Conservation (phyloP, 2,113 vertebrate species). For the Prochilodus magdalenae region DNA sequence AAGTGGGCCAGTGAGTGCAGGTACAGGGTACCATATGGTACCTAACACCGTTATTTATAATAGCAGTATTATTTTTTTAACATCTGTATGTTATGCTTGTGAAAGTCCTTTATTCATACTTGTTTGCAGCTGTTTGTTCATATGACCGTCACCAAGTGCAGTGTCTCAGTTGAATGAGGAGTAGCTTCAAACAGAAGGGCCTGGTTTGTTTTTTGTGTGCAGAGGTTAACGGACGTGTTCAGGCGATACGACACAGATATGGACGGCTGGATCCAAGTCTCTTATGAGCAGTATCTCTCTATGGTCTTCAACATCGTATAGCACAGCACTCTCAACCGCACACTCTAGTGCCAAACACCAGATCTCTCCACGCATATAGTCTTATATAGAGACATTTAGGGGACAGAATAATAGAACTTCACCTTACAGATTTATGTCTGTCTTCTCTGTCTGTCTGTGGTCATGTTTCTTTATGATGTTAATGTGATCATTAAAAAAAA, state of each 20-base stretch:
- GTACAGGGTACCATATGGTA: too few species aligned
- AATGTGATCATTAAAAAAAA: slow-evolving; percentile 51
- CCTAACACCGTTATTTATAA: too few species aligned
- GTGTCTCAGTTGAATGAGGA: background rate
- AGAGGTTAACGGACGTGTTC: slow-evolving; percentile 97
- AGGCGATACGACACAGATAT: slow-evolving; percentile 94
- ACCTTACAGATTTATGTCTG: slow-evolving; percentile 44
- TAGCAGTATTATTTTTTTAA: too few species aligned
- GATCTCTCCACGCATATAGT: slow-evolving; percentile 57
- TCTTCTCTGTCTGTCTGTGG: slow-evolving; percentile 62
- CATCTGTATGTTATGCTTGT: background rate
- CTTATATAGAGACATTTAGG: slow-evolving; percentile 53
- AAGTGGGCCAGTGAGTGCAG: too few species aligned
- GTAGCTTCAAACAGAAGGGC: background rate
- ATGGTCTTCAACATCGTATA: slow-evolving; percentile 98
- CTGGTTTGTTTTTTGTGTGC: slow-evolving; percentile 45
- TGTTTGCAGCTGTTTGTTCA: background rate
- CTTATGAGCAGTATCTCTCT: slow-evolving; percentile 97
- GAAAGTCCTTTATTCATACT: background rate
- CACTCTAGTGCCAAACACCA: slow-evolving; percentile 76
- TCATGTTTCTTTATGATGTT: slow-evolving; percentile 69
- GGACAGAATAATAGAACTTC: slow-evolving; percentile 55
- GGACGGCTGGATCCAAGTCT: slow-evolving; percentile 98
- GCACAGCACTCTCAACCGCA: slow-evolving; percentile 71
- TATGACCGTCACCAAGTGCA: background rate